Evolutionary conservation across 2,888 invertebrate species (phyloP).

Genomic region (Minunthozetes semirufus): DNA sequence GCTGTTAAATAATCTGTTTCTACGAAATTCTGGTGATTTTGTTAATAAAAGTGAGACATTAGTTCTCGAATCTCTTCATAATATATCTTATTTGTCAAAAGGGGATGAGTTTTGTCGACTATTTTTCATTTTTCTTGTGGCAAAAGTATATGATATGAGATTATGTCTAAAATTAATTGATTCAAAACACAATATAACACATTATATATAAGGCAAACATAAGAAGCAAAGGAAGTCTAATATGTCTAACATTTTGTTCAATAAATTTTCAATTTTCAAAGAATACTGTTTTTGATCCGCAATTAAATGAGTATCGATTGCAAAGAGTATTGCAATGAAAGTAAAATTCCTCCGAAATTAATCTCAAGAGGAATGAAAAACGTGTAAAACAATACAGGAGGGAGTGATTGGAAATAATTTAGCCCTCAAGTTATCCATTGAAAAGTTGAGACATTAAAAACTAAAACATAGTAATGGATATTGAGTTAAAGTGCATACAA

Average conservation of each 20-base stretch:
- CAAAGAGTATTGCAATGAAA: background rate
- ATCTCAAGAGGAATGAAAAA: background rate
- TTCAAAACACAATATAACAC: background rate
- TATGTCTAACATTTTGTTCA: background rate
- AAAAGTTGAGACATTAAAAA: too few species aligned
- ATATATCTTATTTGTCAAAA: conserved; percentile 13
- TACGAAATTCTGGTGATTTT: background rate
- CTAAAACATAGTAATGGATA: too few species aligned
- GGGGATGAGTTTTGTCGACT: background rate
- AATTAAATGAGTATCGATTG: conserved; percentile 1
- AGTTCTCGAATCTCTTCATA: background rate
- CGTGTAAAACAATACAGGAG: background rate
- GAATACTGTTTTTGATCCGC: background rate
- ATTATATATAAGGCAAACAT: background rate
- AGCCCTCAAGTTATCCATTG: too few species aligned
- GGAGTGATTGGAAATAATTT: too few species aligned
- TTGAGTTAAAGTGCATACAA: too few species aligned
- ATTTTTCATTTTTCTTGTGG: background rate
- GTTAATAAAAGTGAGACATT: background rate
- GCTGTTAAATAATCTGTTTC: background rate
- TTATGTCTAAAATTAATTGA: background rate
- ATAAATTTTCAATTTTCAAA: conserved; percentile 1
- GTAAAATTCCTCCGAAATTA: background rate
- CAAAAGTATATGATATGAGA: background rate
- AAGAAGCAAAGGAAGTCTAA: background rate